phyloP scores from a whole-genome alignment of 2,113 vertebrate species.

The Semnornis frantzii region DNA sequence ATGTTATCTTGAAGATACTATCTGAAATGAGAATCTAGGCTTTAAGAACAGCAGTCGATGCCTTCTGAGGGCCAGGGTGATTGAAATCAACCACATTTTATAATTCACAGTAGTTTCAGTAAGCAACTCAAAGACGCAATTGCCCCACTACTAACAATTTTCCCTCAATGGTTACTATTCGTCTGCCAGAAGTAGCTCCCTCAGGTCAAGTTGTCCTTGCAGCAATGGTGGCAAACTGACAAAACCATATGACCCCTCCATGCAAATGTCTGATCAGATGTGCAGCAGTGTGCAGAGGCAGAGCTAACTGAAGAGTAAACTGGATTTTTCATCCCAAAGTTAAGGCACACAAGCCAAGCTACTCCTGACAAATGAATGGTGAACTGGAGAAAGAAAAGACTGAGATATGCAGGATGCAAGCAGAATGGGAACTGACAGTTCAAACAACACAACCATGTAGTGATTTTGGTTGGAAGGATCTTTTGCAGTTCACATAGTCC shows the following conservation, averaged over 20 bases:
- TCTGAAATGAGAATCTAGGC: slow-evolving; percentile 37
- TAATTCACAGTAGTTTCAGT: slow-evolving; percentile 1
- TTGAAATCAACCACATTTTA: slow-evolving; percentile 30
- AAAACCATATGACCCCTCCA: not conserved
- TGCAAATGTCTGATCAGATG: not conserved
- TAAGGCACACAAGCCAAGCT: not conserved
- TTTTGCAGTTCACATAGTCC: not conserved
- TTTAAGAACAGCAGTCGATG: not conserved
- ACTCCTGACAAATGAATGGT: not conserved
- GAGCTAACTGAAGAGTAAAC: not conserved
- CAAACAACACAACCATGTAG: not conserved
- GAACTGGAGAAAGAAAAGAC: not conserved
- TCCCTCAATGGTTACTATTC: not conserved
- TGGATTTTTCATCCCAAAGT: not conserved
- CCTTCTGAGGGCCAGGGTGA: slow-evolving; percentile 10
- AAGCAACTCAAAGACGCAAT: not conserved
- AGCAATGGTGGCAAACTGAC: not conserved
- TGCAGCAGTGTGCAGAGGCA: not conserved
- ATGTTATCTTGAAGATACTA: slow-evolving; percentile 45
- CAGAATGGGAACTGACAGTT: not conserved
- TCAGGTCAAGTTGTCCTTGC: not conserved
- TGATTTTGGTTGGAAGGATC: not conserved
- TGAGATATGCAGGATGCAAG: not conserved
- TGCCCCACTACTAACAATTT: not conserved
- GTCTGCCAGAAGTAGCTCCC: not conserved